Evolutionary conservation across 2,113 vertebrate genomes (phyloP).

Genomic region (Jacana jacana): DNA sequence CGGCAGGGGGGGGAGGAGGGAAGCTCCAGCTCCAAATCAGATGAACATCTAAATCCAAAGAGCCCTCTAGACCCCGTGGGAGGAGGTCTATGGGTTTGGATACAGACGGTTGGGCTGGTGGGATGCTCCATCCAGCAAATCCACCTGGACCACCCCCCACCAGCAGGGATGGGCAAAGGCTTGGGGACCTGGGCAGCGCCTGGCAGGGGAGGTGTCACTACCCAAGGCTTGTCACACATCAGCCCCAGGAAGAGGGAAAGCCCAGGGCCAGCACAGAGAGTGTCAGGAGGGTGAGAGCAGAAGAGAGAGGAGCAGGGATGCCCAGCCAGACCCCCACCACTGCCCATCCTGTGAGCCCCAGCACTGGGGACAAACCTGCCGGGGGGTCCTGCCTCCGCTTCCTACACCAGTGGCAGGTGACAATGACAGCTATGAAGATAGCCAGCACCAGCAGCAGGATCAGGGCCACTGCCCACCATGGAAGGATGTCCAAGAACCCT

Average conservation of each 20-base stretch:
- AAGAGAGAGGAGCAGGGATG: not conserved
- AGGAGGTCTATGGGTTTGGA: not conserved
- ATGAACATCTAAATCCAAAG: not conserved
- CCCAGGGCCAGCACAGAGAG: not conserved
- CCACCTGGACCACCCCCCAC: not conserved
- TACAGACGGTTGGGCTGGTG: not conserved
- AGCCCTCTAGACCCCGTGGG: not conserved
- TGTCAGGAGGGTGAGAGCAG: fast-evolving
- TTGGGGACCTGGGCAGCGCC: fast-evolving
- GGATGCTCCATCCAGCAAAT: not conserved
- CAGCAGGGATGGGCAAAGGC: not conserved
- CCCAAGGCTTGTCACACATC: fast-evolving
- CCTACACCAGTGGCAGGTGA: not conserved
- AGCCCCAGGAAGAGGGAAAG: not conserved
- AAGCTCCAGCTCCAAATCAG: not conserved
- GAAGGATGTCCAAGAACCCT: fast-evolving
- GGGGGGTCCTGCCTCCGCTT: not conserved
- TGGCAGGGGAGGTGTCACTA: not conserved
- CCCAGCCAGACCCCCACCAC: not conserved
- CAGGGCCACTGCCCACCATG: not conserved
- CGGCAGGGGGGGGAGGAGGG: not conserved
- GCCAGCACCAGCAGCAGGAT: not conserved
- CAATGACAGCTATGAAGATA: fast-evolving
- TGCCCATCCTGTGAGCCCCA: fast-evolving
- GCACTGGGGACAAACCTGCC: not conserved